Conservation (phyloP, 2,888 invertebrate species). For the Flexamia atlantica region DNA sequence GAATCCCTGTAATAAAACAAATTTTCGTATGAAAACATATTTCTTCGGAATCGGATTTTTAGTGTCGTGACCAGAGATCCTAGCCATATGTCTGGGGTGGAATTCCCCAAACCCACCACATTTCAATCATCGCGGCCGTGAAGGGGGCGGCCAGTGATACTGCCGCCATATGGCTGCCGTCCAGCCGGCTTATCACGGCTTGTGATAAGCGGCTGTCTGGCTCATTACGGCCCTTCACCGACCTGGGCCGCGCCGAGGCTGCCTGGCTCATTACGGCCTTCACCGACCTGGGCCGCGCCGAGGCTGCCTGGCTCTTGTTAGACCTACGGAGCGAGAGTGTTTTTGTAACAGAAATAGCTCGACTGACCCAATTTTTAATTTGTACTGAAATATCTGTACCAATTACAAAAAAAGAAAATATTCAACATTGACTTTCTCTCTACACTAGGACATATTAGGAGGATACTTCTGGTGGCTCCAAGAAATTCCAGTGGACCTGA, state of each 20-base stretch:
- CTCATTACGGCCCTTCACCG: not conserved
- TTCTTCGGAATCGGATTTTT: no score
- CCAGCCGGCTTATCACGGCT: constrained; percentile 11
- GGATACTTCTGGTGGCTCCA: no score
- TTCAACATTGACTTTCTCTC: no score
- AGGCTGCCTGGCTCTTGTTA: not conserved
- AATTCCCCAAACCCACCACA: constrained; percentile 10
- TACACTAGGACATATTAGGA: no score
- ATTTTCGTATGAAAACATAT: no score
- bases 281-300: not conserved
- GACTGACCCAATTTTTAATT: no score
- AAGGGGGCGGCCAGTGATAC: constrained; percentile 14
- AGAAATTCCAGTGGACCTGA: no score
- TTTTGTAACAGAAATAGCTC: no score
- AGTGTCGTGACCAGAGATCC: not conserved
- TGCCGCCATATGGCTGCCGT: constrained; percentile 4
- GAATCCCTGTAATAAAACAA: no score
- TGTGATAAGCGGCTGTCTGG: not conserved
- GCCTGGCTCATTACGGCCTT: not conserved
- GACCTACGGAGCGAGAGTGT: no score
- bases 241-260: not conserved
- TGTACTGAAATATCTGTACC: no score
- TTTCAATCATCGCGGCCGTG: constrained; percentile 30
- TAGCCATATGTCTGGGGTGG: constrained; percentile 8
- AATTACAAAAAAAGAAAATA: no score